phyloP scores from a whole-genome alignment of 2,113 vertebrate species.

The Circaetus gallicus region DNA sequence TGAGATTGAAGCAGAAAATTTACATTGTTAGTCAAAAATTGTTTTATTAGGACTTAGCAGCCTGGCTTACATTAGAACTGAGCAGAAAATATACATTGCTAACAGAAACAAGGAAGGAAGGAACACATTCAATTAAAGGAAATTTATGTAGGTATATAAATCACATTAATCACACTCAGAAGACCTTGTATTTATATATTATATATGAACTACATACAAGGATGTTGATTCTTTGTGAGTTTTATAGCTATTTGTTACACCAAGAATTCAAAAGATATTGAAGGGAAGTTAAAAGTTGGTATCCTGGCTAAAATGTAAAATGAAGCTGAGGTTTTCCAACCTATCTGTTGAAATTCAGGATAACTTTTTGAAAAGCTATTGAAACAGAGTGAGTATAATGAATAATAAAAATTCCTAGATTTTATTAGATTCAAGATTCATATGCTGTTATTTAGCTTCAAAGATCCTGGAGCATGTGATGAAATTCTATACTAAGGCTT shows the following conservation, averaged over 20 bases:
- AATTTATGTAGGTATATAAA: not conserved
- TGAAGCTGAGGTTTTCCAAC: not conserved
- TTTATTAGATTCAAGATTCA: not conserved
- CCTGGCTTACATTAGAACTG: not conserved
- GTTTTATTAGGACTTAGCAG: not conserved
- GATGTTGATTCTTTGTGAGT: not conserved
- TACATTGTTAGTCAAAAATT: not conserved
- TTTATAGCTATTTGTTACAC: not conserved
- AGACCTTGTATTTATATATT: not conserved
- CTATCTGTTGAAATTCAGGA: not conserved
- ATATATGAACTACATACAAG: not conserved
- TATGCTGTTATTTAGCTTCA: not conserved
- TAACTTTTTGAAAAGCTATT: not conserved
- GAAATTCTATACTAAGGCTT: not conserved
- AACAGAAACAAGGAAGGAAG: not conserved
- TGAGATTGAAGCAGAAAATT: conserved; percentile 3
- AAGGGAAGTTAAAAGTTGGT: not conserved
- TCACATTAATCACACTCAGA: not conserved
- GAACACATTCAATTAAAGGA: not conserved
- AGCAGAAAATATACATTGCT: not conserved
- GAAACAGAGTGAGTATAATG: not conserved
- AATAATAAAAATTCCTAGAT: not conserved
- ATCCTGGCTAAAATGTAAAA: not conserved
- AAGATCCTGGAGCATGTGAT: not conserved
- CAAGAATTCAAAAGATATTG: not conserved